Conservation (phyloP, 2,888 invertebrate species). For the Conistra vaccinii region DNA sequence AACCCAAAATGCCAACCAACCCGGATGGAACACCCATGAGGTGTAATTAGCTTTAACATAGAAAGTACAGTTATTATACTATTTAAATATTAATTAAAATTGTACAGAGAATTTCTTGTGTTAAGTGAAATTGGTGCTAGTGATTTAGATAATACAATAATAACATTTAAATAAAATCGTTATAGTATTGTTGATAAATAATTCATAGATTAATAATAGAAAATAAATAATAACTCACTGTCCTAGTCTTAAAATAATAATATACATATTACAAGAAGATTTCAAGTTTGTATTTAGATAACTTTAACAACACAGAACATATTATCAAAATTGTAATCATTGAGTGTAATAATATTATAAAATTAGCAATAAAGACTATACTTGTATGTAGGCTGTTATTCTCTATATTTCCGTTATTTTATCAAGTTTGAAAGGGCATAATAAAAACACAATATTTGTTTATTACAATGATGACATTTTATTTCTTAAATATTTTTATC, state of each 20-base stretch:
- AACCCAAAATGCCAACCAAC: slow-evolving; percentile 94
- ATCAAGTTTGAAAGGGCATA: slow-evolving; percentile 3
- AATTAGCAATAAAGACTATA: slow-evolving; percentile 28
- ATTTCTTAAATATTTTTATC: slow-evolving; percentile 70
- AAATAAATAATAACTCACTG: slow-evolving; percentile 23
- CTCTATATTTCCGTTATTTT: not conserved
- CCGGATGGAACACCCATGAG: slow-evolving; percentile 93
- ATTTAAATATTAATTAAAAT: slow-evolving; percentile 52
- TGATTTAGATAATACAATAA: slow-evolving; percentile 37
- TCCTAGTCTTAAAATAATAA: slow-evolving; percentile 38
- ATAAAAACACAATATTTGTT: slow-evolving; percentile 54
- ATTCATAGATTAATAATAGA: slow-evolving; percentile 39
- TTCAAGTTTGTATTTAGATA: not conserved
- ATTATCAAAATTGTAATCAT: slow-evolving; percentile 5
- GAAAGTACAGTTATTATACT: slow-evolving; percentile 30
- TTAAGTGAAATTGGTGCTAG: slow-evolving; percentile 51
- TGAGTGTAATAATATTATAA: slow-evolving; percentile 23
- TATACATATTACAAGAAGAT: not conserved
- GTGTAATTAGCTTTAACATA: slow-evolving; percentile 77
- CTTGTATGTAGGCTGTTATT: slow-evolving; percentile 10
- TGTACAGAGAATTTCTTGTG: slow-evolving; percentile 43
- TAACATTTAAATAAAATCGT: slow-evolving; percentile 30
- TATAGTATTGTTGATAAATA: slow-evolving; percentile 60
- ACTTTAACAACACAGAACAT: not conserved
- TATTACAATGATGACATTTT: slow-evolving; percentile 72